Base-by-base conservation (phyloP, 2,888 invertebrate genomes). In the Chalcis sispes region DNA sequence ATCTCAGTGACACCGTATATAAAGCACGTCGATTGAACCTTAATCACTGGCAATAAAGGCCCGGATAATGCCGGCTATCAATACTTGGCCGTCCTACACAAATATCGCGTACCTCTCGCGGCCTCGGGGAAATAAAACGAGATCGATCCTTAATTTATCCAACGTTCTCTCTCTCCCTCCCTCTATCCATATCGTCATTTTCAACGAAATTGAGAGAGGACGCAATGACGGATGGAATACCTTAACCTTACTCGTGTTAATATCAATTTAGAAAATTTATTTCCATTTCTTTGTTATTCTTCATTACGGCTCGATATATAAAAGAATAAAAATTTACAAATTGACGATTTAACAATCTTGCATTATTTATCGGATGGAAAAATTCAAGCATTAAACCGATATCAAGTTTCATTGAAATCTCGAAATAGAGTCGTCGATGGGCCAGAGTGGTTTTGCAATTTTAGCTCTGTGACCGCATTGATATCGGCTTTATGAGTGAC, bases 1-100 rank as follows among this genome's bases (percentile, higher is more conserved):
- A 20, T 64, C 40, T 23, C 40, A 25, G 36, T 65, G 52, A 52
- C 40, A 54, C 52, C 18, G 25, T 27, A 18, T 40, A 52, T 52
- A 66, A 40, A 54, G 50, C 40, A 52, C 36, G 52, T 23, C 42
- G 54, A 54, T 56, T 20, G 56, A 42, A 40, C 20, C 56, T 67
- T 56, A 56, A 67, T 56, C 40, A 46, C 29, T 18, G n/a, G n/a
- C 40, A 66, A 66, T 66, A 52, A 52, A 66, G 40, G 29, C 42
- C 15, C 18, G 32, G 50, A 65, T 65, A 65, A 65, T 65, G 29
- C n/a, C 32, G 20, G 36, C 65, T 52, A 65, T 65, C 65, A 65
- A 65, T 52, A 32, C 36, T 52, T 15, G 20, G 64, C 20, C 66
- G 36, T 20, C 66, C 36, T 54, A 54, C 66, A 52, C 66, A 25